These are phyloP conservation scores for Xyliphius kryptos DNA, from an alignment of 2,113 vertebrate genomes.

Conservation along the genomic window DNA sequence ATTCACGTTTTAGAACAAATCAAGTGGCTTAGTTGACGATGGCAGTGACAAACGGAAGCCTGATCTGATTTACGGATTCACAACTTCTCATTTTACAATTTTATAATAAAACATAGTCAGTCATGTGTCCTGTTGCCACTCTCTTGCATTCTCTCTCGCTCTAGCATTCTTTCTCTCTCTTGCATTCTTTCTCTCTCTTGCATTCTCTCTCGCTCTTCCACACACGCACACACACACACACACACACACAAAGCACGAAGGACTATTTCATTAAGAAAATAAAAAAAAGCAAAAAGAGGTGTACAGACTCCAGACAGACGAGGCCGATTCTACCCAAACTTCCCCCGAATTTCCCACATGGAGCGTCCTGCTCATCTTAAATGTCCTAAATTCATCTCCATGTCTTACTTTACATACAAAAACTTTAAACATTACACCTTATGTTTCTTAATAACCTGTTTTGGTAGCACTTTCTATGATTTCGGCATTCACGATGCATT, in stretches of 20 bases:
- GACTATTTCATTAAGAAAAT: not conserved
- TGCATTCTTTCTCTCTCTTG: slow-evolving; percentile 6
- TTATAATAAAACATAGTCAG: not conserved
- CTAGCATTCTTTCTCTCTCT: slow-evolving; percentile 2
- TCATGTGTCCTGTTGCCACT: slow-evolving; percentile 4
- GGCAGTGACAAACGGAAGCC: too few species aligned
- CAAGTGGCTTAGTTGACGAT: too few species aligned
- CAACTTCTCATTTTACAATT: too few species aligned
- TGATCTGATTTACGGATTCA: not conserved
- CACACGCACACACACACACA: not conserved
- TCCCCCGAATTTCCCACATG: not conserved
- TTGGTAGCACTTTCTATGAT: too few species aligned
- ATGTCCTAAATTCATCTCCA: not conserved
- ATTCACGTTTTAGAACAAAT: not conserved
- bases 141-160: not conserved
- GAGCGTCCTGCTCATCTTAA: too few species aligned
- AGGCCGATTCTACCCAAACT: slow-evolving; percentile 40
- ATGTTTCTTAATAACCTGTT: too few species aligned
- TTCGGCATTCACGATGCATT: too few species aligned
- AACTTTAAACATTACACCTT: too few species aligned
- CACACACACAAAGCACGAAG: slow-evolving; percentile 12
- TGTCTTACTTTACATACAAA: not conserved
- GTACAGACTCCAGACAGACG: slow-evolving; percentile 55
- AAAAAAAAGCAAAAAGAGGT: slow-evolving; percentile 16
- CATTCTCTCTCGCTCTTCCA: not conserved